phyloP scores from a whole-genome alignment of 1,140 invertebrate genomes.

The Hyphantria cunea region DNA sequence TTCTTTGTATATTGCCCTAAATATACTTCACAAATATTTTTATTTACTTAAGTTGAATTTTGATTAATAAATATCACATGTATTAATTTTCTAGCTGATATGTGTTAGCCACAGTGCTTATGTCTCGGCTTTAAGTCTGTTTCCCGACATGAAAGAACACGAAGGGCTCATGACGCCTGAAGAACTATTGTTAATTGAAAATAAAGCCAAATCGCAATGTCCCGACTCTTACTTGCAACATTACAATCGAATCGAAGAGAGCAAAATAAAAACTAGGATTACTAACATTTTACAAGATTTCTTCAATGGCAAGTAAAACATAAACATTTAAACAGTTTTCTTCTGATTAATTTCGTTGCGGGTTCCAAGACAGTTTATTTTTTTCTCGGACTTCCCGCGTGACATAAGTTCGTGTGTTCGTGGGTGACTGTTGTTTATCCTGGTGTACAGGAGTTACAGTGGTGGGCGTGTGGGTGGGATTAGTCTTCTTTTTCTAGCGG shows the following conservation, averaged over 20 bases:
- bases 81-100: constrained; percentile 55
- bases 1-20: too few relatives aligned
- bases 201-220: constrained; percentile 49
- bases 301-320: constrained; percentile 49
- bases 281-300: constrained; percentile 60
- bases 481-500: too few relatives aligned
- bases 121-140: constrained; percentile 66
- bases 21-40: neutral
- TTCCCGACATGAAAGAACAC: constrained; percentile 72
- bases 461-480: too few relatives aligned
- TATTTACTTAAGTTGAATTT: neutral
- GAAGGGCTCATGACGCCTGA: constrained; percentile 53
- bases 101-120: constrained; percentile 68
- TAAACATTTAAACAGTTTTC: too few relatives aligned
- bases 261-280: constrained; percentile 46
- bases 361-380: too few relatives aligned
- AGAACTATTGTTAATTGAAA: constrained; percentile 55
- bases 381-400: too few relatives aligned
- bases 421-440: too few relatives aligned
- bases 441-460: too few relatives aligned
- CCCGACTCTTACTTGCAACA: constrained; percentile 53
- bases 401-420: too few relatives aligned
- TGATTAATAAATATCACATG: neutral
- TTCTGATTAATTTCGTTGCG: too few relatives aligned
- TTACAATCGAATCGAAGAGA: constrained; percentile 42